These are phyloP conservation scores for Eclectus roratus DNA, from an alignment of 2,113 vertebrate species.

Conservation along the genomic window DNA sequence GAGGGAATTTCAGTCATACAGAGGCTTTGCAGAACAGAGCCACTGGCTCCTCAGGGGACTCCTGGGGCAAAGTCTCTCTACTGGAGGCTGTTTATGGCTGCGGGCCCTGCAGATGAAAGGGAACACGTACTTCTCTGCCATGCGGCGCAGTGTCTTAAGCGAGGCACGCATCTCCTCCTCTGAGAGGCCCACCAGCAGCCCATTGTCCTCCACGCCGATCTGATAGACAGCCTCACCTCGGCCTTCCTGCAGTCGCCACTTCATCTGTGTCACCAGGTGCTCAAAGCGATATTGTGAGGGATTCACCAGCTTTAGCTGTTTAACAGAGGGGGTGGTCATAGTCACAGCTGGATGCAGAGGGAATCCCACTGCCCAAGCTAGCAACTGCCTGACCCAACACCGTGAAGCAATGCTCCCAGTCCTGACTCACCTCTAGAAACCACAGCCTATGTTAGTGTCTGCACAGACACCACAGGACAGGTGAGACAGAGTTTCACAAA, in stretches of 20 bases:
- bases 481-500: neutral
- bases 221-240: slow-evolving; percentile 97
- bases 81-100: neutral
- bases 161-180: slow-evolving; percentile 95
- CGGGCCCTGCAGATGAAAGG: neutral
- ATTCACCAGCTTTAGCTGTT: slow-evolving; percentile 93
- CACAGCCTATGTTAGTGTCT: neutral
- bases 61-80: neutral
- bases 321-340: neutral
- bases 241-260: slow-evolving; percentile 97
- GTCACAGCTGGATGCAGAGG: neutral
- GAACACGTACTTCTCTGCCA: slow-evolving; percentile 91
- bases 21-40: neutral
- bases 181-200: slow-evolving; percentile 91
- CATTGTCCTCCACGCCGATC: slow-evolving; percentile 97
- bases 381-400: neutral
- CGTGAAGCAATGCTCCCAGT: neutral
- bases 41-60: neutral
- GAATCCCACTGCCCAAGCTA: neutral
- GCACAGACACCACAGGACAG: neutral
- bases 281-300: slow-evolving; percentile 97
- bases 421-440: neutral
- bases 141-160: slow-evolving; percentile 89
- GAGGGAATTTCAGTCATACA: neutral
- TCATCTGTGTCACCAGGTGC: slow-evolving; percentile 98